Evolutionary conservation across 2,113 vertebrate genomes (phyloP).

Genomic region (Pygoscelis antarcticus): DNA sequence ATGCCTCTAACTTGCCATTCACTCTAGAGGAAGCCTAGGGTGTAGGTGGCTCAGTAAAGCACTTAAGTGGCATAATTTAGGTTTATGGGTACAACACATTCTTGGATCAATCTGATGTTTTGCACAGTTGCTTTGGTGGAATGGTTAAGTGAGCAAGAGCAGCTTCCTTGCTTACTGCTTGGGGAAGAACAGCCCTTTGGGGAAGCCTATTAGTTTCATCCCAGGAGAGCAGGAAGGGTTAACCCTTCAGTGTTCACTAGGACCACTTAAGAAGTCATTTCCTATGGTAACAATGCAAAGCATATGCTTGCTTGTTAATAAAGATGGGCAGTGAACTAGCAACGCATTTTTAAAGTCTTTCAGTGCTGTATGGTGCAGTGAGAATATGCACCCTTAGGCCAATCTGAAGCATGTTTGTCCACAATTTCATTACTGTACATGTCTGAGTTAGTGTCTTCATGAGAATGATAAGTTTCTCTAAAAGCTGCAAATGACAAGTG

Average conservation of each 20-base stretch:
- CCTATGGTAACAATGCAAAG: background rate
- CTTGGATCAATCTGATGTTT: background rate
- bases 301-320: background rate
- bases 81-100: background rate
- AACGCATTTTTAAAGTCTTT: background rate
- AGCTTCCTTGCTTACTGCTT: background rate
- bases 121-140: background rate
- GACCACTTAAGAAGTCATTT: background rate
- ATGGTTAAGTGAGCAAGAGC: background rate
- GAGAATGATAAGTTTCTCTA: constrained; percentile 71
- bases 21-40: background rate
- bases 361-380: background rate
- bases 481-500: constrained; percentile 66
- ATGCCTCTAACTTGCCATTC: background rate
- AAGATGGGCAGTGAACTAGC: background rate
- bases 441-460: constrained; percentile 66
- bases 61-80: background rate
- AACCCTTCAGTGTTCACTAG: background rate
- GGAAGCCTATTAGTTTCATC: background rate
- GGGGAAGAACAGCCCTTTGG: background rate
- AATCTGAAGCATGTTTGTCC: constrained; percentile 25
- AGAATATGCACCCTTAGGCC: background rate
- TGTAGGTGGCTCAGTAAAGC: background rate
- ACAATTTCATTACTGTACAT: constrained; percentile 26
- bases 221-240: background rate